Evolutionary conservation across 2,113 vertebrate genomes (phyloP), one percentile per base, ranked within the genome.

Genomic region (Elanoides forficatus): DNA sequence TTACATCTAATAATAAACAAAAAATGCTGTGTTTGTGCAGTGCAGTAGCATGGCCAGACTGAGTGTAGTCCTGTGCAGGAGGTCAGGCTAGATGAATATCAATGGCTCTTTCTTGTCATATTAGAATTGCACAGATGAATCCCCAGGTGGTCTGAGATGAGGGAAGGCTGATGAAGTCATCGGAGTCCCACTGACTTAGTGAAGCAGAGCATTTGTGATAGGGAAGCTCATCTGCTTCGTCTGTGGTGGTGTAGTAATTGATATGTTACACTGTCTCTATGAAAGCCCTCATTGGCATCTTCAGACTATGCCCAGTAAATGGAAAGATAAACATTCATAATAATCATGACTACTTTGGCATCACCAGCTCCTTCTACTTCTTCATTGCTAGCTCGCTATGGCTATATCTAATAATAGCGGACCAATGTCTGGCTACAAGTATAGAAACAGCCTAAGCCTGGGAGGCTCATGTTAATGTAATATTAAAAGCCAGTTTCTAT

Each of bases 1-100:
- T 95, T 91, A 16, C 43, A 75, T 90, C 72, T 80, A 96, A 74
- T 88, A 96, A 91, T 89, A 95, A 96, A 96, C 68, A 91, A 88
- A 91, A 94, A 78, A 32, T 34, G 30, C 36, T 18, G 14, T 74
- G 63, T 79, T 91, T 93, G 27, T 92, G 67, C 76, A 84, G 68
- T 29, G 65, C 83, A 74, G 75, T 25, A 38, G 63, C 2, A 2
- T 50, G 81, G 45, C 47, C 63, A 90, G 82, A 80, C 34, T 72
- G 30, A 76, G 27, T 38, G 15, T 43, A 80, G 59, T 66, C 23
- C 55, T 84, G 56, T 74, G 34, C 47, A 68, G 68, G 38, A 91
- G 63, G 56, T 75, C 82, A 88, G 86, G 60, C 68, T 63, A 60
- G 34, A 53, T 72, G 30, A 67, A 6, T 71, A 34, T 84, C 88